Conservation (phyloP, 2,888 invertebrate species). For the Drosophila pseudotalamancana region DNA sequence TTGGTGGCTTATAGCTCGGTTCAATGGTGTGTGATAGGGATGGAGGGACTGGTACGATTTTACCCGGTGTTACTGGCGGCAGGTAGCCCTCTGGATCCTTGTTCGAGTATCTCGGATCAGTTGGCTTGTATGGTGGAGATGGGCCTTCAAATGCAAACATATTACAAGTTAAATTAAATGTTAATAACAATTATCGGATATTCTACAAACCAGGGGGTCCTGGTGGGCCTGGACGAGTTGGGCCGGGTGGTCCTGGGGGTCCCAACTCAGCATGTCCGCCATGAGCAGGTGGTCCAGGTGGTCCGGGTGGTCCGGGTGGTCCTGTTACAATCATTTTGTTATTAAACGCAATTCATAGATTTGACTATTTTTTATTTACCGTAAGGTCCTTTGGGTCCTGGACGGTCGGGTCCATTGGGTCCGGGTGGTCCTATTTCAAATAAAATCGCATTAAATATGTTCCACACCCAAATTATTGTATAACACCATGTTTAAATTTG, state of each 20-base stretch:
- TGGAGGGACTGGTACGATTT: slow-evolving; percentile 82
- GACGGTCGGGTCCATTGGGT: slow-evolving; percentile 62
- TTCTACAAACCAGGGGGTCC: slow-evolving; percentile 36
- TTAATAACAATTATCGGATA: fast-evolving
- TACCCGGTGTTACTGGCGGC: slow-evolving; percentile 85
- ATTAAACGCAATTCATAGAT: not conserved
- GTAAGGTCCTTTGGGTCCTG: slow-evolving; percentile 65
- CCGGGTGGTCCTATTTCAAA: slow-evolving; percentile 57
- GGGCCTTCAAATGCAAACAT: slow-evolving; percentile 33
- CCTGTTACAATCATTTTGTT: slow-evolving; percentile 8
- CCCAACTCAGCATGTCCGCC: slow-evolving; percentile 40
- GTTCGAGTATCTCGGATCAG: slow-evolving; percentile 79
- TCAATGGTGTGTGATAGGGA: slow-evolving; percentile 66
- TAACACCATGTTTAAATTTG: not conserved
- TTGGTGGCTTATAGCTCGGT: slow-evolving; percentile 56
- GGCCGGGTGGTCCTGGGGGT: slow-evolving; percentile 57
- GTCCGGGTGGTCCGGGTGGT: slow-evolving; percentile 53
- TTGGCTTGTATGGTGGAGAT: slow-evolving; percentile 43
- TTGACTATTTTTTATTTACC: slow-evolving; percentile 3
- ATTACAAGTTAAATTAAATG: not conserved
- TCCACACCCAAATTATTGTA: slow-evolving; percentile 1
- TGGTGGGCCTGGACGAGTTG: slow-evolving; percentile 47
- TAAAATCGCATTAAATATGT: not conserved
- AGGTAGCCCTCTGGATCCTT: slow-evolving; percentile 81
- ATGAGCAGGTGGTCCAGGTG: slow-evolving; percentile 36